phyloP scores from a whole-genome alignment of 2,113 vertebrate species.

The Urocynchramus pylzowi region DNA sequence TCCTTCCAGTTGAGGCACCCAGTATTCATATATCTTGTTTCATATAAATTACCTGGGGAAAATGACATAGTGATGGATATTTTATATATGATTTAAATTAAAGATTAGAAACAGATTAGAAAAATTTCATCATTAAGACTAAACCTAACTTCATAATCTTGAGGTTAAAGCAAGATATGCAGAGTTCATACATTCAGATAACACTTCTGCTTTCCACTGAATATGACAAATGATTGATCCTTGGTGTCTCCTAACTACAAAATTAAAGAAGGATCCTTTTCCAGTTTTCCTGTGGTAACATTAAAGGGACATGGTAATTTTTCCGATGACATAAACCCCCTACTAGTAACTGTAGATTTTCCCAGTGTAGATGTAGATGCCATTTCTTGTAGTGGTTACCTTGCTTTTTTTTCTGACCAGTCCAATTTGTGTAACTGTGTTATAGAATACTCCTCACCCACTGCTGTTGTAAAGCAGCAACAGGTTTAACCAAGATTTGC shows the following conservation, averaged over 20 bases:
- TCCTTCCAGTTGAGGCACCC: not conserved
- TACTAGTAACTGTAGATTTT: not conserved
- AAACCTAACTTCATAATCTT: not conserved
- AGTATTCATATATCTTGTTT: not conserved
- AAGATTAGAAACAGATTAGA: not conserved
- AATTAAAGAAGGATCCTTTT: not conserved
- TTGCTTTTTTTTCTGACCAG: not conserved
- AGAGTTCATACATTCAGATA: not conserved
- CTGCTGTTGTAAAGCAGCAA: not conserved
- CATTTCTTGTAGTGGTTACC: not conserved
- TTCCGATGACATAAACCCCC: not conserved
- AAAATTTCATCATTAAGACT: not conserved
- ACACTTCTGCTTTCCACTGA: not conserved
- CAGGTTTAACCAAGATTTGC: not conserved
- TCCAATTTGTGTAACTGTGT: not conserved
- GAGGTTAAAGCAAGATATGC: not conserved
- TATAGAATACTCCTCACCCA: not conserved
- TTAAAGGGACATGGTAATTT: not conserved
- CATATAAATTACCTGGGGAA: not conserved
- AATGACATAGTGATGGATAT: not conserved
- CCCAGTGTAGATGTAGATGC: not conserved
- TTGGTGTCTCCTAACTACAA: not conserved
- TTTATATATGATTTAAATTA: not conserved
- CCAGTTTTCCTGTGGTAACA: not conserved
- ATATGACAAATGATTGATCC: not conserved